Evolutionary conservation across 2,113 vertebrate genomes (phyloP).

Genomic region (Urocynchramus pylzowi): DNA sequence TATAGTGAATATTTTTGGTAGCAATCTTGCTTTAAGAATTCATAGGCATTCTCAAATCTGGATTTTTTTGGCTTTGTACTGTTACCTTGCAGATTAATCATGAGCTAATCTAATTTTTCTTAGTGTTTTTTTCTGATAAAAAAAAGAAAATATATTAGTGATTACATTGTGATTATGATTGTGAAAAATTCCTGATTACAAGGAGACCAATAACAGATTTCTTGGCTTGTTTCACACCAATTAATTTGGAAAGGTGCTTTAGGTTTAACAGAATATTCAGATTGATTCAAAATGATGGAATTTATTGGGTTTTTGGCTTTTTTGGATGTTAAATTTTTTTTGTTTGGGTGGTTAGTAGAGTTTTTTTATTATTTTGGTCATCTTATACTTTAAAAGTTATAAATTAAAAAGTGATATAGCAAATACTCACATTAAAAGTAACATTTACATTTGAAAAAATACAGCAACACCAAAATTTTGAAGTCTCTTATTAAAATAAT

Average conservation of each 20-base stretch:
- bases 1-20: conserved; percentile 24
- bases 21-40: conserved; percentile 22
- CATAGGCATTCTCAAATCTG: background rate
- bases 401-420: background rate
- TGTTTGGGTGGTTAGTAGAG: background rate
- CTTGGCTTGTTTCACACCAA: background rate
- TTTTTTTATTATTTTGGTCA: background rate
- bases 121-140: background rate
- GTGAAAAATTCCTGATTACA: background rate
- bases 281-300: background rate
- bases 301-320: background rate
- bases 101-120: background rate
- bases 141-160: background rate
- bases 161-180: background rate
- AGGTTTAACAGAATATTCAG: background rate
- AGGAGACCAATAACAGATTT: background rate
- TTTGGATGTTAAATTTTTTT: background rate
- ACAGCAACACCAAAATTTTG: background rate
- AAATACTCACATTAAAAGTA: background rate
- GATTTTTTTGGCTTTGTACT: background rate
- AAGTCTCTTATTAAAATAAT: background rate
- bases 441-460: background rate
- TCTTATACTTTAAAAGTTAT: background rate
- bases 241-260: background rate
- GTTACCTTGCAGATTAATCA: background rate